Evolutionary conservation across 2,797 vertebrate species (phyloP).

Genomic region (Halcyon chelicuti): DNA sequence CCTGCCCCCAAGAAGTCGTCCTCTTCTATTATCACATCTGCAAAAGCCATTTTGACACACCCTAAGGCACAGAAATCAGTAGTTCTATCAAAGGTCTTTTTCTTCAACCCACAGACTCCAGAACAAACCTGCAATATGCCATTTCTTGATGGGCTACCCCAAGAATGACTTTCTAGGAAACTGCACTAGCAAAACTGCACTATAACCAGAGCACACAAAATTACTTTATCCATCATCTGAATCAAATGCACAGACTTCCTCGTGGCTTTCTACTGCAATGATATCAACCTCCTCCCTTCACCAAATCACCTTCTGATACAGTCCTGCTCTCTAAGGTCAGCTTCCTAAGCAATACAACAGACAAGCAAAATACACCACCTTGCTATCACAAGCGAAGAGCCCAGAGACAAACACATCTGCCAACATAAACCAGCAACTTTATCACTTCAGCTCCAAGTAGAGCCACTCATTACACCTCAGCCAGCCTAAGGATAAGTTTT

Average conservation of each 20-base stretch:
- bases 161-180: neutral
- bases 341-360: neutral
- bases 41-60: neutral
- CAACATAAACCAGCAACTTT: neutral
- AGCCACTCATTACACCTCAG: neutral
- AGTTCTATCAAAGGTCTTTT: neutral
- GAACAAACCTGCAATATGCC: neutral
- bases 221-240: neutral
- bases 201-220: neutral
- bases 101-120: neutral
- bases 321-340: neutral
- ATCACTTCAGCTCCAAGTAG: neutral
- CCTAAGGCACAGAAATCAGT: neutral
- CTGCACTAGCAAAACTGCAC: neutral
- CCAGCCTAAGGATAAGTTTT: neutral
- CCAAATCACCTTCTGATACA: neutral
- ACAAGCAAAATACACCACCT: fast-evolving
- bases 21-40: neutral
- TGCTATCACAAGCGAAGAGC: neutral
- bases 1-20: neutral
- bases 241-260: neutral
- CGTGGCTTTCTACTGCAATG: neutral
- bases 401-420: neutral
- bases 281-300: neutral
- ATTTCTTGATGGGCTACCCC: neutral